A percentile compares a stretch with the other conserved stretches of the same genome.
Evolutionary conservation across 2,113 vertebrate species (phyloP).

Genomic region (Amblyornis subalaris): DNA sequence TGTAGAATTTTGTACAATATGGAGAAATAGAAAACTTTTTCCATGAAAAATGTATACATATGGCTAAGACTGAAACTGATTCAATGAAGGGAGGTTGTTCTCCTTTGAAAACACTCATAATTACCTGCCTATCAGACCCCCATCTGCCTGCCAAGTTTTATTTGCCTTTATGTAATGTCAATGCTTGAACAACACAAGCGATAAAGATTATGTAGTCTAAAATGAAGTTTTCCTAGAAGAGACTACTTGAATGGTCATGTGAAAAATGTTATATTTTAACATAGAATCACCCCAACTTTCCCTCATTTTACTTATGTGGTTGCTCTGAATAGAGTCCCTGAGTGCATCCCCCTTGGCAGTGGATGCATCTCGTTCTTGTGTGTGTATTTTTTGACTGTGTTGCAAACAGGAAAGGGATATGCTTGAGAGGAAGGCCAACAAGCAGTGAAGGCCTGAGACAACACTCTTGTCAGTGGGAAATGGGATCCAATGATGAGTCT

Average conservation of each 20-base stretch:
- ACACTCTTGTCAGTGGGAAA: background rate
- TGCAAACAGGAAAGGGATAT: background rate
- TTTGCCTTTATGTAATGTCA: background rate
- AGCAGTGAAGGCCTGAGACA: background rate
- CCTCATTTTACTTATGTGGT: fast-evolving
- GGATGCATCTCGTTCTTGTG: background rate
- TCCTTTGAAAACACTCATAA: background rate
- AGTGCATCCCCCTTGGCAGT: fast-evolving
- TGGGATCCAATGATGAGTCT: background rate
- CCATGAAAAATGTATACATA: background rate
- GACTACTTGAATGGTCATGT: background rate
- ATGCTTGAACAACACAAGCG: background rate
- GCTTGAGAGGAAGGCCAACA: background rate
- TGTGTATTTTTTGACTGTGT: background rate
- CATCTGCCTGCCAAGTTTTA: background rate
- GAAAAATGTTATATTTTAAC: background rate
- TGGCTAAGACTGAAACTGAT: background rate
- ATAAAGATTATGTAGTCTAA: background rate
- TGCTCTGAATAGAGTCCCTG: background rate
- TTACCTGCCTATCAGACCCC: background rate
- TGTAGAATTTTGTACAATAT: background rate
- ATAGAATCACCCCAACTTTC: background rate
- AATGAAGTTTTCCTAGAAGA: background rate
- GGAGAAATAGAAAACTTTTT: background rate
- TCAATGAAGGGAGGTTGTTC: background rate